A percentile compares a stretch with the other conserved stretches of the same genome.
These are phyloP conservation scores for Ephestia elutella DNA, from an alignment of 1,140 invertebrate species.

Conservation along the genomic window DNA sequence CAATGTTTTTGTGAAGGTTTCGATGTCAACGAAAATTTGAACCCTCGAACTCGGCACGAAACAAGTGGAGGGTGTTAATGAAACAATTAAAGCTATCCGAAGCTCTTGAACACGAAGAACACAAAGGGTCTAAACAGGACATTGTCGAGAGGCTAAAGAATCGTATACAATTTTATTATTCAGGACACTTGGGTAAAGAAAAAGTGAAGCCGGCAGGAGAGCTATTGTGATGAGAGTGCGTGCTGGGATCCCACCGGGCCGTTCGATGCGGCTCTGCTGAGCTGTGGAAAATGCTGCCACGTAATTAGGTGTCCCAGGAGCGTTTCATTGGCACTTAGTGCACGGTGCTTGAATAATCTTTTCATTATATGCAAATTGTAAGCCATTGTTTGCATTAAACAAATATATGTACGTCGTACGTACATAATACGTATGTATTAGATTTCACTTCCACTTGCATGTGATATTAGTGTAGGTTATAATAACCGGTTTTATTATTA, in stretches of 20 bases:
- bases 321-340: neutral
- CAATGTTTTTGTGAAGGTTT: conserved; percentile 13
- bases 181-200: conserved; percentile 38
- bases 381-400: conserved; percentile 12
- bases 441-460: neutral
- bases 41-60: conserved; percentile 13
- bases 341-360: neutral
- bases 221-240: conserved; percentile 42
- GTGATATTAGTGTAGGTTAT: no score
- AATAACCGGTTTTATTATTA: no score
- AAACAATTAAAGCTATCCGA: conserved; percentile 27
- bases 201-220: conserved; percentile 45
- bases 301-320: conserved; percentile 22
- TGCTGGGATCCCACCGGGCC: conserved; percentile 34
- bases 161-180: conserved; percentile 42
- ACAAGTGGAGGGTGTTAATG: conserved; percentile 22
- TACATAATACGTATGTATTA: neutral
- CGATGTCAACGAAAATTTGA: conserved; percentile 19
- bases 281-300: conserved; percentile 26
- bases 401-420: neutral
- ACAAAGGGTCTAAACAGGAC: conserved; percentile 27
- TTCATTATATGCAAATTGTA: conserved; percentile 14
- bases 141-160: conserved; percentile 28
- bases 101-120: conserved; percentile 26
- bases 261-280: conserved; percentile 17